Evolutionary conservation across 2,113 vertebrate species (phyloP).

Genomic region (Entomyzon cyanotis): DNA sequence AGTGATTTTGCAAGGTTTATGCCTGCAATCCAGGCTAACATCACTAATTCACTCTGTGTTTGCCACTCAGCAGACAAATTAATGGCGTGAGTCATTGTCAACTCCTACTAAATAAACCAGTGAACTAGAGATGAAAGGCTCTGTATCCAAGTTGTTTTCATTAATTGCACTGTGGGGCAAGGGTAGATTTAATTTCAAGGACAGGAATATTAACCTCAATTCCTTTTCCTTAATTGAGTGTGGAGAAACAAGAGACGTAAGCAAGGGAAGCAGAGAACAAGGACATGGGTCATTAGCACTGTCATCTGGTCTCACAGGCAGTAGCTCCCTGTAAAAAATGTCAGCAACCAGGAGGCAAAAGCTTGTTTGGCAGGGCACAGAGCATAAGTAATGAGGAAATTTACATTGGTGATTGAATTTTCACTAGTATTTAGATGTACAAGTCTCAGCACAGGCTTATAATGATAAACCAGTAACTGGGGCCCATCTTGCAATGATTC

Average conservation of each 20-base stretch:
- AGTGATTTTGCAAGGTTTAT: not conserved
- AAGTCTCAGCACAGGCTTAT: not conserved
- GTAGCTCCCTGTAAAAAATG: not conserved
- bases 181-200: conserved; percentile 52
- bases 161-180: conserved; percentile 35
- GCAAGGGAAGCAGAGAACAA: conserved; percentile 25
- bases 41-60: not conserved
- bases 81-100: conserved; percentile 13
- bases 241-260: conserved; percentile 28
- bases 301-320: conserved; percentile 24
- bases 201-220: conserved; percentile 60
- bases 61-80: conserved; percentile 16
- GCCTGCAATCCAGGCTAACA: not conserved
- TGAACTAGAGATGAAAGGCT: conserved; percentile 39
- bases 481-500: not conserved
- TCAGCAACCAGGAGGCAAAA: not conserved
- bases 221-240: conserved; percentile 53
- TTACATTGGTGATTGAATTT: not conserved
- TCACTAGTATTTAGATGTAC: not conserved
- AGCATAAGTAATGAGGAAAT: not conserved
- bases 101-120: conserved; percentile 27
- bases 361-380: not conserved
- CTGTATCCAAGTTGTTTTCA: conserved; percentile 19
- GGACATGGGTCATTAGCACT: conserved; percentile 16
- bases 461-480: not conserved